These are phyloP conservation scores for Leuciscus waleckii DNA, from an alignment of 2,797 vertebrate species.

Conservation along the genomic window DNA sequence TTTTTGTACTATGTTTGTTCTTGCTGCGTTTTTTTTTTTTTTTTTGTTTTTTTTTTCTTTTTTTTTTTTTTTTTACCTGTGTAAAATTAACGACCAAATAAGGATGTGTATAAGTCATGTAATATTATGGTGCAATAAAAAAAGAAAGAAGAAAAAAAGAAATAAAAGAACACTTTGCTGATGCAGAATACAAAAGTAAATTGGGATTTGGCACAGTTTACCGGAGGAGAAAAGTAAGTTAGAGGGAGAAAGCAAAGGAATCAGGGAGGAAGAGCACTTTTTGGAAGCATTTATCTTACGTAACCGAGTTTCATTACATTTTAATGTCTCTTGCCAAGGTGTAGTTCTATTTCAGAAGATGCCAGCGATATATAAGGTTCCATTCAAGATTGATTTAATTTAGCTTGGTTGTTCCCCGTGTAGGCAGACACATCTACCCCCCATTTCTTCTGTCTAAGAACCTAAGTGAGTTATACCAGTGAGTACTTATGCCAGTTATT, in stretches of 20 bases:
- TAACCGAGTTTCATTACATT: constrained; percentile 34
- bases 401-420: constrained; percentile 49
- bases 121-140: background rate
- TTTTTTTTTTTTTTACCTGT: background rate
- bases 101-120: background rate
- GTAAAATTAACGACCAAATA: background rate
- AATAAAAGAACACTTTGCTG: background rate
- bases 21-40: too few species aligned
- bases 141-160: background rate
- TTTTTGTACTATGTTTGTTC: background rate
- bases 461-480: constrained; percentile 58
- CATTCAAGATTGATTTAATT: constrained; percentile 65
- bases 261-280: constrained; percentile 51
- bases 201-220: background rate
- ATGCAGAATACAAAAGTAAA: background rate
- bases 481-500: constrained; percentile 70
- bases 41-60: background rate
- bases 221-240: background rate
- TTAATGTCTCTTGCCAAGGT: constrained; percentile 54
- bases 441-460: constrained; percentile 19
- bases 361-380: constrained; percentile 61
- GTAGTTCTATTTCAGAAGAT: constrained; percentile 60
- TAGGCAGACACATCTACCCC: constrained; percentile 45
- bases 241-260: constrained; percentile 3
- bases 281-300: constrained; percentile 46